Conservation (phyloP, 2,888 invertebrate genomes). For the Eupithecia vulgata region DNA sequence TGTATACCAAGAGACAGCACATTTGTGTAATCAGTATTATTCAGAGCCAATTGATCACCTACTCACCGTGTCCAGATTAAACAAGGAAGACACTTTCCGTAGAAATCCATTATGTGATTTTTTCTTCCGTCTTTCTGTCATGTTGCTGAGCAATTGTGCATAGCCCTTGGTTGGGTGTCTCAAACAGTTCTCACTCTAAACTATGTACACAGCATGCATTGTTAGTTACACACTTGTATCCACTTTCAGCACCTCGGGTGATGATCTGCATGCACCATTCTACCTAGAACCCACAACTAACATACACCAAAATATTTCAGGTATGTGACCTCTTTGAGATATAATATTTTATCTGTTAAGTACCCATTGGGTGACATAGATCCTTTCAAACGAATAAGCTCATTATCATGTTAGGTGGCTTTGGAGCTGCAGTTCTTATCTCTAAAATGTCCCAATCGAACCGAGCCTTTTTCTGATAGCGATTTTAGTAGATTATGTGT, state of each 20-base stretch:
- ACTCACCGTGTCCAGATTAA: conserved; percentile 94
- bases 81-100: conserved; percentile 94
- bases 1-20: conserved; percentile 25
- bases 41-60: conserved; percentile 55
- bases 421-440: conserved; percentile 75
- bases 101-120: conserved; percentile 88
- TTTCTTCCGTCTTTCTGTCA: conserved; percentile 84
- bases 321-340: conserved; percentile 60
- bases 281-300: conserved; percentile 83
- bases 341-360: conserved; percentile 43
- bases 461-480: conserved; percentile 81
- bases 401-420: conserved; percentile 76
- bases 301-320: conserved; percentile 79
- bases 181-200: conserved; percentile 72
- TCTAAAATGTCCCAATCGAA: conserved; percentile 69
- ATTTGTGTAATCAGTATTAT: conserved; percentile 38
- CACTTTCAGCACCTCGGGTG: conserved; percentile 75
- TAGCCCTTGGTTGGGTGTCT: conserved; percentile 70
- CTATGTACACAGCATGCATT: conserved; percentile 84
- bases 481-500: conserved; percentile 75
- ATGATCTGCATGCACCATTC: conserved; percentile 81
- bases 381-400: conserved; percentile 68
- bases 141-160: conserved; percentile 77
- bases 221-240: conserved; percentile 83
- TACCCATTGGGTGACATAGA: conserved; percentile 46